Evolutionary conservation across 2,113 vertebrate species (phyloP).

Genomic region (Calyptomena viridis): DNA sequence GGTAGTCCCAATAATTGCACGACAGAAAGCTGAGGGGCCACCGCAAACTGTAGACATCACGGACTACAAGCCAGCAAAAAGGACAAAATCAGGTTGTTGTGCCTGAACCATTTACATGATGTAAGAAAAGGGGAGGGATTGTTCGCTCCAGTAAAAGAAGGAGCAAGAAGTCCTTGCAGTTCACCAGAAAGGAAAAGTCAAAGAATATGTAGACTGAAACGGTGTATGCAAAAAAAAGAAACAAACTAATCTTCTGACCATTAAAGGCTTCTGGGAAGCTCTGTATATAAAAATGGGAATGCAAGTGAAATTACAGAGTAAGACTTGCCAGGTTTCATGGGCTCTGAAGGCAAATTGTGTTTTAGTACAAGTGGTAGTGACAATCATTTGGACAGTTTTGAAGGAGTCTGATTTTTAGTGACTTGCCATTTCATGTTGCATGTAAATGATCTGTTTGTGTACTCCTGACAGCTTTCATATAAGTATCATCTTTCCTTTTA

Average conservation of each 20-base stretch:
- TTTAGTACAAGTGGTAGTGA: not conserved
- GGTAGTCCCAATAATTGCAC: conserved; percentile 85
- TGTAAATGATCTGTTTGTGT: conserved; percentile 13
- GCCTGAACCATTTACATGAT: not conserved
- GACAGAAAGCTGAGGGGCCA: conserved; percentile 78
- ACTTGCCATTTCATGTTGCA: not conserved
- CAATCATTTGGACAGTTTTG: not conserved
- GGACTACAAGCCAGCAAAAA: conserved; percentile 63
- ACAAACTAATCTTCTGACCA: not conserved
- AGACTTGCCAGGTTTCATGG: not conserved
- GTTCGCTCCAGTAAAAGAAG: not conserved
- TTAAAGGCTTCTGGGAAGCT: conserved; percentile 3
- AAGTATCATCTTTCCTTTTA: not conserved
- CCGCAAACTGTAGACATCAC: conserved; percentile 85
- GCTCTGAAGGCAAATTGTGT: not conserved
- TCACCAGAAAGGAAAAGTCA: not conserved
- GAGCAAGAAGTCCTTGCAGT: not conserved
- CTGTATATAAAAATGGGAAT: not conserved
- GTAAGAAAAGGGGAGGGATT: not conserved
- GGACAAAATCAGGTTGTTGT: conserved; percentile 74
- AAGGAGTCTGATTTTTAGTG: not conserved
- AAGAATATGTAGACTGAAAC: not conserved
- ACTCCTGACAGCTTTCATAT: not conserved
- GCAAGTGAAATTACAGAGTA: not conserved
- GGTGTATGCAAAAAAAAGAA: not conserved